A percentile compares a stretch with the other conserved stretches of the same genome.
Evolutionary conservation across 2,888 invertebrate species (phyloP).

Genomic region (Tolmerus cingulatus): DNA sequence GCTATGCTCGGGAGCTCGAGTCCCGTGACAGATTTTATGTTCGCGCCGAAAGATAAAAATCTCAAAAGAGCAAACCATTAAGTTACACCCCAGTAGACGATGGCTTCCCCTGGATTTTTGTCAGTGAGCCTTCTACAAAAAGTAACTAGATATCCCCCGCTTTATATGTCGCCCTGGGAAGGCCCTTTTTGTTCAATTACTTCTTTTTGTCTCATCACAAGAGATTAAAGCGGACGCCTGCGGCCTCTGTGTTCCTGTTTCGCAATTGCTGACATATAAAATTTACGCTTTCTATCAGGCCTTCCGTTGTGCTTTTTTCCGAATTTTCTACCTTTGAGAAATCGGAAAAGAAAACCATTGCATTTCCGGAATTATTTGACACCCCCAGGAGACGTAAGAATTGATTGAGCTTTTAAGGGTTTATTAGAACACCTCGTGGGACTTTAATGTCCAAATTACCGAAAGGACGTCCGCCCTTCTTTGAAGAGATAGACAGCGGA

Average conservation of each 20-base stretch:
- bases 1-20: not conserved
- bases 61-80: not conserved
- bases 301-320: not conserved
- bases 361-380: not conserved
- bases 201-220: not conserved
- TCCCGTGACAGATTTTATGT: not conserved
- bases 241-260: not conserved
- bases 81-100: not conserved
- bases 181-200: not conserved
- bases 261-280: constrained; percentile 14
- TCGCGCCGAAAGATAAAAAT: not conserved
- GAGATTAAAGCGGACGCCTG: not conserved
- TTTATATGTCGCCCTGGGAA: not conserved
- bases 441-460: not conserved
- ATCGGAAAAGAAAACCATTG: not conserved
- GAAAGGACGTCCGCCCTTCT: not conserved
- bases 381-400: not conserved
- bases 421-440: not conserved
- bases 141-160: constrained; percentile 6
- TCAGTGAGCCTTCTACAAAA: not conserved
- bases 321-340: not conserved
- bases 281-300: not conserved
- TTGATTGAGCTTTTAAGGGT: not conserved
- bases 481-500: not conserved
- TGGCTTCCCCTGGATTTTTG: not conserved